Evolutionary conservation across 2,888 invertebrate species (phyloP).

Genomic region (Baccha elongata): DNA sequence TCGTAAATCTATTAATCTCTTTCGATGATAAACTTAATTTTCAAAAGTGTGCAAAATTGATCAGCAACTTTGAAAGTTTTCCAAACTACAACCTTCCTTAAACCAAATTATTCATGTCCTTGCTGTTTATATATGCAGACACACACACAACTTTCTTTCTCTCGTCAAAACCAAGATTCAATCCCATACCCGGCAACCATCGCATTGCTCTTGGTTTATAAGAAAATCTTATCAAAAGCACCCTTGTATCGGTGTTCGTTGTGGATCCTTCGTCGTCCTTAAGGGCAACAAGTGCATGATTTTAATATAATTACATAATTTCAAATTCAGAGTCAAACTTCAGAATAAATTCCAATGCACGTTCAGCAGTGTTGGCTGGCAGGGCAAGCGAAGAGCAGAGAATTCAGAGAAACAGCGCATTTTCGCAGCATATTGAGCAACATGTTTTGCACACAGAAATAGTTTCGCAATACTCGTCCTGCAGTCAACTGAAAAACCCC

Average conservation of each 20-base stretch:
- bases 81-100: background rate
- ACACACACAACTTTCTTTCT: background rate
- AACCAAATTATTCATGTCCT: conserved; percentile 43
- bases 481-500: background rate
- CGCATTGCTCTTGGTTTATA: background rate
- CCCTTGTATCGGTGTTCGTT: conserved; percentile 7
- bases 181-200: conserved; percentile 6
- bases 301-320: conserved; percentile 71
- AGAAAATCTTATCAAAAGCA: conserved; percentile 16
- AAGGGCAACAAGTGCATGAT: conserved; percentile 67
- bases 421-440: conserved; percentile 65
- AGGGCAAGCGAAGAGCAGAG: background rate
- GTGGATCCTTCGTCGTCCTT: conserved; percentile 32
- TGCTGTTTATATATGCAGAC: background rate
- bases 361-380: conserved; percentile 29
- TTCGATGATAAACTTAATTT: conserved; percentile 48
- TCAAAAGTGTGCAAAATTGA: conserved; percentile 50
- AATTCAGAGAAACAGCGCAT: conserved; percentile 26
- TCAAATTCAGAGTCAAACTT: conserved; percentile 70
- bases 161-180: conserved; percentile 42
- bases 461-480: conserved; percentile 22
- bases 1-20: conserved; percentile 37
- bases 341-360: conserved; percentile 65
- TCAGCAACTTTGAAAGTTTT: conserved; percentile 34
- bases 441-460: conserved; percentile 67